Evolutionary conservation across 2,888 invertebrate genomes (phyloP), one percentile per base, ranked within the genome.

Genomic region (Cotesia congregata): DNA sequence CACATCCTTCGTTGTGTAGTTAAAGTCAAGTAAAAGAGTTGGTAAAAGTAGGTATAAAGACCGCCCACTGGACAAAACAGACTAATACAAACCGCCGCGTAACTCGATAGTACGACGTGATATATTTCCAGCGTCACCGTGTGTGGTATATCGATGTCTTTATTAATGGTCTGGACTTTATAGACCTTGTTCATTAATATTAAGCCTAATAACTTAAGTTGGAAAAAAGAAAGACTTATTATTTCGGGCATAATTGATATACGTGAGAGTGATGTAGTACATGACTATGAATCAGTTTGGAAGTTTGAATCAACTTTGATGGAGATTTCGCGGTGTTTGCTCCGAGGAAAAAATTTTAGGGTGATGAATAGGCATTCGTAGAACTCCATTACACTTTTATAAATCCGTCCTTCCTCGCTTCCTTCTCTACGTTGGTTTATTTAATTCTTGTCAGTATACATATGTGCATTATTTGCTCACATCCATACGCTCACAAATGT

Each of bases 281-380:
- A 77, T 76, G 72, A 67, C 39, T 17, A 41, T 59, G 15, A 64
- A 76, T 77, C 30, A 76, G 79, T 79, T 69, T 78, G 74, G 76
- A 82, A 82, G 82, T 82, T 82, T 82, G 82, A 84, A 83, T 83
- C 80, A 81, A 72, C 71, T 78, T 75, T 83, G 83, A 84, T 83
- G 82, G 79, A 76, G 77, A 80, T 84, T 82, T 84, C 82, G 83
- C 80, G 79, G 80, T 84, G 82, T 85, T 85, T 85, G 83, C 83
- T 85, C 83, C 84, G 80, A 40, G 17, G 38, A 40, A 76, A 72
- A 72, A 82, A 75, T 72, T 81, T 77, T 69, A 80, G 76, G 82
- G 78, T 84, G 85, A 86, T 88, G 87, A 88, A 88, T 87, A 85
- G 85, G 82, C 82, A 82, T 87, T 87, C 85, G 83, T 83, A 81